Percentiles rank a stretch among this genome's conserved stretches.
Conservation (phyloP, 2,888 invertebrate genomes). For the Drosophila atripex region DNA sequence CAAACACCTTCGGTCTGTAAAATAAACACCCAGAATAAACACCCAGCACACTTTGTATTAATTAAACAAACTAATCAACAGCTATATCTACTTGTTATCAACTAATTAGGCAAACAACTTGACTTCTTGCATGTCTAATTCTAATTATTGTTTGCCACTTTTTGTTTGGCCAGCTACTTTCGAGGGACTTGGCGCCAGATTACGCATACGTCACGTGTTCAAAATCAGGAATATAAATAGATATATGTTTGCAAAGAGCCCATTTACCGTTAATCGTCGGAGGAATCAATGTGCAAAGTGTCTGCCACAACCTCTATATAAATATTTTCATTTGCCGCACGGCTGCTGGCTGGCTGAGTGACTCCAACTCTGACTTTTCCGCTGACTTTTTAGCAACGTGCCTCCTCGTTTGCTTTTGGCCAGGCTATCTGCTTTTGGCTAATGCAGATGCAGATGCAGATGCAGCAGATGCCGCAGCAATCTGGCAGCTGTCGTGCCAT, state of each 20-base stretch:
- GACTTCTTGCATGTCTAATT: background rate
- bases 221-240: slow-evolving; percentile 9
- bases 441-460: slow-evolving; percentile 25
- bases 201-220: slow-evolving; percentile 70
- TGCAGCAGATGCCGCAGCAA: slow-evolving; percentile 14
- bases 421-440: background rate
- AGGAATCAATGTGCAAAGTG: slow-evolving; percentile 34
- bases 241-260: slow-evolving; percentile 60
- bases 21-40: background rate
- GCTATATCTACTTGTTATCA: slow-evolving; percentile 3
- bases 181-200: slow-evolving; percentile 47
- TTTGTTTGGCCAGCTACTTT: slow-evolving; percentile 9
- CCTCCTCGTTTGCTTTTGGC: slow-evolving; percentile 42
- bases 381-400: slow-evolving; percentile 56
- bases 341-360: slow-evolving; percentile 54
- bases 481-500: slow-evolving; percentile 42
- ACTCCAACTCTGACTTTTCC: slow-evolving; percentile 20
- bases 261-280: slow-evolving; percentile 58
- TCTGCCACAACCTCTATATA: slow-evolving; percentile 26
- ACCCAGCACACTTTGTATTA: background rate
- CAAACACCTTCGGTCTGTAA: background rate
- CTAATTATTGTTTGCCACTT: background rate
- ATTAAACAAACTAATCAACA: slow-evolving; percentile 6
- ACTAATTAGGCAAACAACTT: slow-evolving; percentile 18
- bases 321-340: slow-evolving; percentile 67